Evolutionary conservation across 2,113 vertebrate genomes (phyloP).

Genomic region (Clupea harengus): DNA sequence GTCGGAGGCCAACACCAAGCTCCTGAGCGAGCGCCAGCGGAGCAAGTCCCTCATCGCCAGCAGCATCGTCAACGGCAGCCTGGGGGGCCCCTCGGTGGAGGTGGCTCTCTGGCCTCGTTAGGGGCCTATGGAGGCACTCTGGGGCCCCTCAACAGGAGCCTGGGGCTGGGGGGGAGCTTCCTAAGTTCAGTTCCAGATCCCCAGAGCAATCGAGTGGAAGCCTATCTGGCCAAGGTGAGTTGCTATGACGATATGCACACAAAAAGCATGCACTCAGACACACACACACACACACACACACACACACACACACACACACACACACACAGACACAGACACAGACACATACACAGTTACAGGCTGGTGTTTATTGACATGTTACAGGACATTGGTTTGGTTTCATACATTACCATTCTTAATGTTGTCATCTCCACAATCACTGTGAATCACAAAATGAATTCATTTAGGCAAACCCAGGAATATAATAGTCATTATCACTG

Average conservation of each 20-base stretch:
- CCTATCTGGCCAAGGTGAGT: slow-evolving; percentile 83
- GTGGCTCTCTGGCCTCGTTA: slow-evolving; percentile 58
- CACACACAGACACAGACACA: too few relatives aligned
- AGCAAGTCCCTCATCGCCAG: slow-evolving; percentile 73
- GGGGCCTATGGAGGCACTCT: slow-evolving; percentile 62
- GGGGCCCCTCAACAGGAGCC: slow-evolving; percentile 64
- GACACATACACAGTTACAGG: neutral
- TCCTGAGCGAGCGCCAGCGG: slow-evolving; percentile 73
- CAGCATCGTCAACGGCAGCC: slow-evolving; percentile 67
- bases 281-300: neutral
- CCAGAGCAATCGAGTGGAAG: slow-evolving; percentile 72
- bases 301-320: neutral
- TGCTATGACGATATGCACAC: neutral
- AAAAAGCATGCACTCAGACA: neutral
- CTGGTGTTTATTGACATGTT: neutral
- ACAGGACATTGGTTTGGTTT: neutral
- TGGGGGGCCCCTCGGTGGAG: slow-evolving; percentile 69
- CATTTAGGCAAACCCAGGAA: neutral
- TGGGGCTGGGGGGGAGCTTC: slow-evolving; percentile 66
- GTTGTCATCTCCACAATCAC: slow-evolving; percentile 8
- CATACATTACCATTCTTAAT: neutral
- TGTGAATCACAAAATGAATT: neutral
- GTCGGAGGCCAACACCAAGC: slow-evolving; percentile 73
- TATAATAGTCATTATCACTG: neutral
- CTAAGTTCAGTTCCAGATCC: slow-evolving; percentile 51